phyloP scores from a whole-genome alignment of 2,113 vertebrate genomes.

The Lycocorax pyrrhopterus region DNA sequence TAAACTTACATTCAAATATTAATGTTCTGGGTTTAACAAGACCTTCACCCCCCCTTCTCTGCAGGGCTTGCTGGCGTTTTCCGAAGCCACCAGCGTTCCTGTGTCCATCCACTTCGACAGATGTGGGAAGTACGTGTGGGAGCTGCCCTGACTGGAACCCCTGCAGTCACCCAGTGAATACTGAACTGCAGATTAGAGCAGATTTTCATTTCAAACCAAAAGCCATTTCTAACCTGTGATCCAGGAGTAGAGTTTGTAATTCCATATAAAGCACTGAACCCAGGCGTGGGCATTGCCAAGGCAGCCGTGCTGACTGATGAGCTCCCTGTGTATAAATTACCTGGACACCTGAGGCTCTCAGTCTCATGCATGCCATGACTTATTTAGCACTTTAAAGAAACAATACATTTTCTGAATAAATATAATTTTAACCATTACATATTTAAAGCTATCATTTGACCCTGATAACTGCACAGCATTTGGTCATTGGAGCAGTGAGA shows the following conservation, averaged over 20 bases:
- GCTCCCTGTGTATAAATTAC: neutral
- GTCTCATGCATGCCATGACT: neutral
- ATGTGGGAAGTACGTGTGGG: constrained; percentile 81
- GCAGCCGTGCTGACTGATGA: neutral
- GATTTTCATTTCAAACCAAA: too few relatives aligned
- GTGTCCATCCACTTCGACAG: constrained; percentile 79
- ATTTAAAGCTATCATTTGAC: neutral
- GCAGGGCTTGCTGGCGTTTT: constrained; percentile 86
- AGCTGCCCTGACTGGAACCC: neutral
- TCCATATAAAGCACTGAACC: neutral
- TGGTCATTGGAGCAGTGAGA: neutral
- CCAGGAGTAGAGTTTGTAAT: neutral
- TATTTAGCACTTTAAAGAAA: neutral
- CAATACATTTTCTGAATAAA: neutral
- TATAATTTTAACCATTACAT: neutral
- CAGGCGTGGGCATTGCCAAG: neutral
- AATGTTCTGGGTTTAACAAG: neutral
- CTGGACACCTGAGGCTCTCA: neutral
- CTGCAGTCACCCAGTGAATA: neutral
- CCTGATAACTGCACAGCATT: neutral
- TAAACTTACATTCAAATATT: neutral
- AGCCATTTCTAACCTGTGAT: neutral
- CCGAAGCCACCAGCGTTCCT: constrained; percentile 76
- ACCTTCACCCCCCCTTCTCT: neutral
- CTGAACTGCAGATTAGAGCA: neutral